These are phyloP conservation scores for Scomber scombrus DNA, from an alignment of 2,113 vertebrate genomes.

Conservation along the genomic window DNA sequence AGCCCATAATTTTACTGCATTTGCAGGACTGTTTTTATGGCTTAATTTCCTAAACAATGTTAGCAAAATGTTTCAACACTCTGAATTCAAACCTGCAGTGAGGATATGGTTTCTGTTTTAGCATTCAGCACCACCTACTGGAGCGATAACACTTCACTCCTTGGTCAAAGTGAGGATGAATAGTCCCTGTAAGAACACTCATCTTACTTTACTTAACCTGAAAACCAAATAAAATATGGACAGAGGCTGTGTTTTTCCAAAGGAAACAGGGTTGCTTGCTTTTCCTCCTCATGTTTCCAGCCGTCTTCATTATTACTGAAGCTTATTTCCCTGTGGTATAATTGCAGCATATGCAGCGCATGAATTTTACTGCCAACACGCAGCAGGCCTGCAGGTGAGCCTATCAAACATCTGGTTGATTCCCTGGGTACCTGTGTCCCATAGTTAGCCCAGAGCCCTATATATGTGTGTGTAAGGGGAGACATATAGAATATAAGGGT, in stretches of 20 bases:
- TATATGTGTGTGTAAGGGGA: constrained; percentile 71
- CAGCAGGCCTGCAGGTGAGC: constrained; percentile 81
- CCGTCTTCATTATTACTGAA: constrained; percentile 75
- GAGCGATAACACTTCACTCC: constrained; percentile 42
- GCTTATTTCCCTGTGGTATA: constrained; percentile 81
- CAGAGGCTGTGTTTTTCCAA: constrained; percentile 58
- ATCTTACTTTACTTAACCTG: neutral
- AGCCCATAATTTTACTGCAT: constrained; percentile 52
- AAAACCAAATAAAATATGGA: constrained; percentile 37
- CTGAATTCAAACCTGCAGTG: constrained; percentile 22
- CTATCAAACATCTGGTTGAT: constrained; percentile 80
- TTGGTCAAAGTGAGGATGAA: neutral
- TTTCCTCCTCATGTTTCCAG: constrained; percentile 68
- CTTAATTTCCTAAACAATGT: constrained; percentile 72
- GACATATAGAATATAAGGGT: constrained; percentile 75
- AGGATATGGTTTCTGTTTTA: constrained; percentile 44
- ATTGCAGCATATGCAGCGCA: constrained; percentile 78
- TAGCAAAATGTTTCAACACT: constrained; percentile 36
- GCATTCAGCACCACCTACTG: constrained; percentile 74
- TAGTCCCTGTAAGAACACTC: constrained; percentile 1
- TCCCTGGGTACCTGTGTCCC: constrained; percentile 79
- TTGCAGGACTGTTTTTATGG: constrained; percentile 53
- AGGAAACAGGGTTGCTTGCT: constrained; percentile 68
- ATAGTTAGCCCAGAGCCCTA: constrained; percentile 63
- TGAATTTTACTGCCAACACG: constrained; percentile 78